Evolutionary conservation across 2,888 invertebrate species (phyloP).

Genomic region (Hoplodrina blanda): DNA sequence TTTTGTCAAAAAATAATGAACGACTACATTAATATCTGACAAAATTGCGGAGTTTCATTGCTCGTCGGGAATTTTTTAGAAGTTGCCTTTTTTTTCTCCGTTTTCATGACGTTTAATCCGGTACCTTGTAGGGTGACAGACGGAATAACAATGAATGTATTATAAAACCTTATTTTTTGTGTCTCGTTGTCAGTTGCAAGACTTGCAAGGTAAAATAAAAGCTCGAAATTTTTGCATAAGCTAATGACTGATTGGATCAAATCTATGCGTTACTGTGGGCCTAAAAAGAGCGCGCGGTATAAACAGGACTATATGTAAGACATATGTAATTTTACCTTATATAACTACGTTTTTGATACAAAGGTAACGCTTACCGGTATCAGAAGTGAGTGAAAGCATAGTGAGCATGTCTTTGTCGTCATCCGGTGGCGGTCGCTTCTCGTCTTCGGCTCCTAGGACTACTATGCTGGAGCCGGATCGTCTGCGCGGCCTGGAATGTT

Average conservation of each 20-base stretch:
- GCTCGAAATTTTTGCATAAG: conserved; percentile 12
- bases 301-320: too few species aligned
- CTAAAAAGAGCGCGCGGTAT: too few species aligned
- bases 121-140: conserved; percentile 25
- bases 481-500: conserved; percentile 93
- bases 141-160: conserved; percentile 49
- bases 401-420: conserved; percentile 94
- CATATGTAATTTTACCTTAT: too few species aligned
- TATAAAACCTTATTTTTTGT: conserved; percentile 11
- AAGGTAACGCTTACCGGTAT: conserved; percentile 88
- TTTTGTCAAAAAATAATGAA: conserved; percentile 58
- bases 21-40: conserved; percentile 55
- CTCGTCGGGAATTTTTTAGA: conserved; percentile 28
- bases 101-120: conserved; percentile 44
- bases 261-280: neutral
- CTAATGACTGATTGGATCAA: neutral
- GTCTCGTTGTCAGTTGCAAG: neutral
- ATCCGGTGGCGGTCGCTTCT: conserved; percentile 90
- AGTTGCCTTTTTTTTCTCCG: conserved; percentile 15
- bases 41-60: conserved; percentile 30
- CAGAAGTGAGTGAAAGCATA: conserved; percentile 93
- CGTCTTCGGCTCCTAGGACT: conserved; percentile 94
- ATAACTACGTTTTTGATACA: too few species aligned
- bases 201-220: neutral
- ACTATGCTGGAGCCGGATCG: conserved; percentile 95